Evolutionary conservation across 1,140 invertebrate genomes (phyloP).

Genomic region (Drosophila quadrilineata): DNA sequence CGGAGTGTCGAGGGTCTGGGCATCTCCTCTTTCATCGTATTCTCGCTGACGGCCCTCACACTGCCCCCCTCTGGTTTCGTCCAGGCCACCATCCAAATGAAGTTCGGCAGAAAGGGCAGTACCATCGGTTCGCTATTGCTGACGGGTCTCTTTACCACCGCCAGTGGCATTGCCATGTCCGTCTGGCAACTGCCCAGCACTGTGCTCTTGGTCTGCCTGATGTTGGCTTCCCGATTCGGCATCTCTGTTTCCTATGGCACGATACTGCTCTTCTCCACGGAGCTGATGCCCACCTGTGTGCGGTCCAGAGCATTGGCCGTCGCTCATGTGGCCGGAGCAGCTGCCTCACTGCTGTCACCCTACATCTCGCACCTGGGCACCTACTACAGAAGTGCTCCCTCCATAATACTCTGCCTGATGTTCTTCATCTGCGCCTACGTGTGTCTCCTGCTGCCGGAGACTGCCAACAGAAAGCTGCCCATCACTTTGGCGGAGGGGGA

Average conservation of each 20-base stretch:
- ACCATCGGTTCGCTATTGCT: conserved; percentile 80
- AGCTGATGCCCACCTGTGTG: conserved; percentile 85
- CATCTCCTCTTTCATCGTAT: conserved; percentile 83
- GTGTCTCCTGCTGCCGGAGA: conserved; percentile 84
- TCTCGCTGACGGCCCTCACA: conserved; percentile 82
- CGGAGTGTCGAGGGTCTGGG: conserved; percentile 83
- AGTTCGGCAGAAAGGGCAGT: conserved; percentile 83
- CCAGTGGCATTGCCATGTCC: conserved; percentile 42
- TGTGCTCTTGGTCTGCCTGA: conserved; percentile 39
- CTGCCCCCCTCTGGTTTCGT: conserved; percentile 83
- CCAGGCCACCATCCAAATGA: conserved; percentile 82
- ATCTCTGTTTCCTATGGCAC: conserved; percentile 85
- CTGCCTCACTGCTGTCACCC: conserved; percentile 71
- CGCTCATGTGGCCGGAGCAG: conserved; percentile 83
- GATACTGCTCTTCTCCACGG: conserved; percentile 84
- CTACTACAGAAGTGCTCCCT: conserved; percentile 82
- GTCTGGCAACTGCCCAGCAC: conserved; percentile 33
- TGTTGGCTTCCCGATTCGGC: conserved; percentile 83
- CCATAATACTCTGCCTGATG: conserved; percentile 83
- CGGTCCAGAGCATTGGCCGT: conserved; percentile 83
- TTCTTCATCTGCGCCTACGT: conserved; percentile 82
- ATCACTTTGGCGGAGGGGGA: conserved; percentile 84
- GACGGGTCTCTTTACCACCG: conserved; percentile 54
- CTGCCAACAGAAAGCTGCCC: conserved; percentile 82
- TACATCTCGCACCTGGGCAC: conserved; percentile 74